A percentile compares a stretch with the other conserved stretches of the same genome.
These are phyloP conservation scores for Poeciliopsis gracilis DNA, from an alignment of 2,797 vertebrate species.

Conservation along the genomic window DNA sequence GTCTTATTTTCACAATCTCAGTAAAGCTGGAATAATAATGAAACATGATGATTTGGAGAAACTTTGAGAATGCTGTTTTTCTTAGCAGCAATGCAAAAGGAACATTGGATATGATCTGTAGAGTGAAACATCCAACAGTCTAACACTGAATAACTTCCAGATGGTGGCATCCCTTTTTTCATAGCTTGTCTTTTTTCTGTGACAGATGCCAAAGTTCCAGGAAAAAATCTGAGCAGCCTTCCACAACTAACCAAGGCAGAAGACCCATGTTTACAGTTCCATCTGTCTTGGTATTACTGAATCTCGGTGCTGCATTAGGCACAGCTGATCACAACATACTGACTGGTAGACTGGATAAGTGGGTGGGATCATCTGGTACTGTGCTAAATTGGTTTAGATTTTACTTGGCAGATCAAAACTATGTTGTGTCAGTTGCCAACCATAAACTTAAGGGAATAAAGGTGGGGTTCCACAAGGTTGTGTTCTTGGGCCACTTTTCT, in stretches of 20 bases:
- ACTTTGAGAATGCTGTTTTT: constrained; percentile 57
- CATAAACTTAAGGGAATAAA: not conserved
- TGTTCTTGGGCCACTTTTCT: not conserved
- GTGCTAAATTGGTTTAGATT: not conserved
- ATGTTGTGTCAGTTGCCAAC: not conserved
- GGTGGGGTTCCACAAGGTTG: not conserved
- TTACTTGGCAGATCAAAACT: not conserved
- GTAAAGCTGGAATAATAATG: constrained; percentile 44
- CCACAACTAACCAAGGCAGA: constrained; percentile 74
- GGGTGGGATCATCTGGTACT: not conserved
- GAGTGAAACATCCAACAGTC: constrained; percentile 54
- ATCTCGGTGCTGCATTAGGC: constrained; percentile 41
- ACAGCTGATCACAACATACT: constrained; percentile 1
- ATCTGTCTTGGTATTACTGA: constrained; percentile 24
- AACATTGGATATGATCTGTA: constrained; percentile 56
- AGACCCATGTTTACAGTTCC: constrained; percentile 65
- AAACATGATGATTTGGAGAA: constrained; percentile 65
- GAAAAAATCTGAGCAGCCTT: constrained; percentile 69
- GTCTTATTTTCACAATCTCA: constrained; percentile 39
- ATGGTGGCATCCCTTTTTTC: constrained; percentile 69
- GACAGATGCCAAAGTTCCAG: constrained; percentile 68
- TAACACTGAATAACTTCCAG: constrained; percentile 77
- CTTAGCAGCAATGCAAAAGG: constrained; percentile 65
- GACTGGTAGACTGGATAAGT: not conserved
- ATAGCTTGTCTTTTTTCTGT: constrained; percentile 54